Conservation (phyloP, 2,113 vertebrate genomes). For the Thymallus thymallus region DNA sequence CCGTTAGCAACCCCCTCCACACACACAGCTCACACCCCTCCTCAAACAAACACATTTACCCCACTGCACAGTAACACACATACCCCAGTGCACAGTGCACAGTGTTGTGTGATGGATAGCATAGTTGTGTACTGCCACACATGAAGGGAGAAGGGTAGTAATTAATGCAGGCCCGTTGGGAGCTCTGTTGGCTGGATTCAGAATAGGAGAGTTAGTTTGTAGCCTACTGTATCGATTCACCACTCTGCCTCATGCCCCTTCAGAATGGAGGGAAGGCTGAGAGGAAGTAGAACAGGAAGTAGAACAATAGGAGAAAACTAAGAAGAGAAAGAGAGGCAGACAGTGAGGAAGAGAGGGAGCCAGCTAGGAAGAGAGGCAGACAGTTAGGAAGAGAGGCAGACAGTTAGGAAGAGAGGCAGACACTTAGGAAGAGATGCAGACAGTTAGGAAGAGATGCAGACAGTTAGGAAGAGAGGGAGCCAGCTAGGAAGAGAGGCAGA, state of each 20-base stretch:
- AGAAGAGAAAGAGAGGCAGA: conserved; percentile 22
- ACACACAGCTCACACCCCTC: neutral
- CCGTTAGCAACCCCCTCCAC: conserved; percentile 27
- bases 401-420: too few relatives aligned
- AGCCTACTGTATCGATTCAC: conserved; percentile 4
- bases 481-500: too few relatives aligned
- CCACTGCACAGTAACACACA: neutral
- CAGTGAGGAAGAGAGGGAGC: conserved; percentile 5
- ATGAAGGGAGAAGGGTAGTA: conserved; percentile 1
- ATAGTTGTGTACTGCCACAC: neutral
- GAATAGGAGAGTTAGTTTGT: neutral
- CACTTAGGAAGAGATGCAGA: too few relatives aligned
- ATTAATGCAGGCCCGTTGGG: conserved; percentile 5
- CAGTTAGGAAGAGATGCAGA: too few relatives aligned
- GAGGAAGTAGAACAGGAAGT: neutral
- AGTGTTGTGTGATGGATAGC: neutral
- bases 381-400: too few relatives aligned
- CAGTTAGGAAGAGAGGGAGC: too few relatives aligned
- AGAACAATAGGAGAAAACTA: conserved; percentile 10
- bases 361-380: too few relatives aligned
- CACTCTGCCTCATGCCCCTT: neutral
- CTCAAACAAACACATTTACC: conserved; percentile 9
- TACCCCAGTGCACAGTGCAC: too few relatives aligned
- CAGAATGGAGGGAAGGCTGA: neutral
- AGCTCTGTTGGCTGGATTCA: neutral